Base-by-base conservation (phyloP, 2,797 vertebrate genomes). In the Falco cherrug region DNA sequence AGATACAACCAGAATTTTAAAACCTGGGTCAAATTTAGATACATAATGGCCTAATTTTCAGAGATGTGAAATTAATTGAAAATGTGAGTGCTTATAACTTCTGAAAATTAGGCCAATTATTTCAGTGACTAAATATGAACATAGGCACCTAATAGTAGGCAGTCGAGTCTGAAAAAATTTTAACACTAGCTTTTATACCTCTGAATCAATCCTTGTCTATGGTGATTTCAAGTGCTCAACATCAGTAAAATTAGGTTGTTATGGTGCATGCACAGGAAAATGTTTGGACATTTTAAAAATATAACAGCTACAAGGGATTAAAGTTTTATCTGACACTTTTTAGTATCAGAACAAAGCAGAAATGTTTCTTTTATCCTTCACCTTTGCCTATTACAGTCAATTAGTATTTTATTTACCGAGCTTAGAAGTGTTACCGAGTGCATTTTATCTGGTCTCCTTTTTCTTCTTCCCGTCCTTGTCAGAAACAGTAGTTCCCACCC, bases 211-310 rank as follows among this genome's bases (percentile, higher is more conserved):
- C 89, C 67, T 89, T 92, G 75, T 89, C 86, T 71, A 5, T 2
- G 4, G 68, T 80, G 56, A 92, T 95, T 84, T 87, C 65, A 57
- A 91, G 86, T 39, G 76, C 89, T 93, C 87, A 96, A 91, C 68
- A 79, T 91, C n/a, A 68, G 80, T 90, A 73, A 90, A 93, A 95
- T 94, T 94, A 88, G 91, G 96, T 96, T 91, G 89, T 90, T 92
- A 91, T 4, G 76, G 73, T 87, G 56, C 31, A n/a, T 59, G 73
- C 96, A 89, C 86, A 87, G 35, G 73, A 95, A 56, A 78, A 97
- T 83, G 89, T 53, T 97, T 97, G 96, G 93, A 97, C 97, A 96
- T 97, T 97, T 96, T 86, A 97, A 98, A 97, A 98, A 98, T 98
- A 98, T 98, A 98, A 98, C 97, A 77, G 71, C 82, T 87, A 80